Evolutionary conservation across 30 jellyfish, hydroid and myxozoan genomes (phyloP).

Genomic region (Aurelia sp.): DNA sequence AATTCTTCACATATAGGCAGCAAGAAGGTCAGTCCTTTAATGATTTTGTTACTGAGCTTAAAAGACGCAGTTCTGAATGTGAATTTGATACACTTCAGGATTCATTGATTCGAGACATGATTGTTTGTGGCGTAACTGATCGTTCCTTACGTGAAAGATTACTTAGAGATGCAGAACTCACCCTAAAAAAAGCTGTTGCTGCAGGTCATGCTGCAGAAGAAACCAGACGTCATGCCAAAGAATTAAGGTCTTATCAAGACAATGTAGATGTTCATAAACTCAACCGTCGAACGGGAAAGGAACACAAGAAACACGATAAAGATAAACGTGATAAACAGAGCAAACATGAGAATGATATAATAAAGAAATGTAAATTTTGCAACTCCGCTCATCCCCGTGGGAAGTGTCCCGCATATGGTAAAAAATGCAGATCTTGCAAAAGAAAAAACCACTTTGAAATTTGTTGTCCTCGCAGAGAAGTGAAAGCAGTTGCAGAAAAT

Average conservation of each 20-base stretch:
- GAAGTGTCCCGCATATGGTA: slow-evolving; percentile 37
- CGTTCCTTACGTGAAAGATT: not conserved
- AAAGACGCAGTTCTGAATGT: slow-evolving; percentile 44
- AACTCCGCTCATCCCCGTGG: slow-evolving; percentile 36
- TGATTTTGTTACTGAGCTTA: slow-evolving; percentile 59
- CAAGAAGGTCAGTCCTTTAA: slow-evolving; percentile 50
- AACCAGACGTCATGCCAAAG: slow-evolving; percentile 60
- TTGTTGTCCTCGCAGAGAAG: slow-evolving; percentile 35
- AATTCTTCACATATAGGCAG: slow-evolving; percentile 43
- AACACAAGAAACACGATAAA: slow-evolving; percentile 37
- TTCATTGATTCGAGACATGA: slow-evolving; percentile 26
- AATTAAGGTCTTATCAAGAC: not conserved
- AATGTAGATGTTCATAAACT: too few species aligned
- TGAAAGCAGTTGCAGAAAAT: slow-evolving; percentile 20
- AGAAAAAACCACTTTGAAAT: slow-evolving; percentile 21
- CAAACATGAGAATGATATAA: slow-evolving; percentile 6
- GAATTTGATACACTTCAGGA: slow-evolving; percentile 51
- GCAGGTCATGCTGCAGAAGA: slow-evolving; percentile 64
- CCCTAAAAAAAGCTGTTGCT: slow-evolving; percentile 45
- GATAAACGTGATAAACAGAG: slow-evolving; percentile 30
- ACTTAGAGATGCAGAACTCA: slow-evolving; percentile 17
- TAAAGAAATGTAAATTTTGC: slow-evolving; percentile 12
- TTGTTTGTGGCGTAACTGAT: slow-evolving; percentile 46
- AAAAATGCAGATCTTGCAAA: slow-evolving; percentile 22
- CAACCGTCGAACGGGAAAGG: slow-evolving; percentile 39